Base-by-base conservation (phyloP, 2,797 vertebrate species). In the Xiphorhynchus erythropygius region DNA sequence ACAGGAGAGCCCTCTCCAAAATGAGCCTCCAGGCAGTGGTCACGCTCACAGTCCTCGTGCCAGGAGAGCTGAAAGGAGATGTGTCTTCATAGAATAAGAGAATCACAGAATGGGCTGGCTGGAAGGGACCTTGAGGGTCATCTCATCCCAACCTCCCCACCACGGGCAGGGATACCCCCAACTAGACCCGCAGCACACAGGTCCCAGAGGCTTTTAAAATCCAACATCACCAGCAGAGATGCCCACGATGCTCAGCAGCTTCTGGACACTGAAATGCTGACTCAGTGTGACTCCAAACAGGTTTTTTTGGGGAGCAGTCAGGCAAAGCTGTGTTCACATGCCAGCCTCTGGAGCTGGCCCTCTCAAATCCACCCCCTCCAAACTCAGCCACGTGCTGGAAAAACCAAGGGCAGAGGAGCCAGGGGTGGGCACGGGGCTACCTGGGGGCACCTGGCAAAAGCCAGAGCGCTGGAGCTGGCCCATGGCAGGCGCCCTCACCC, bases 121-220 rank as follows among this genome's bases (percentile, higher is more conserved):
- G 35, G 64, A 70, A 57, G 37, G 42, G 28, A 69, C n/a, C n/a
- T 22, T 3, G 42, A 39, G 37, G 79, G 28, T 52, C 64, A 50
- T 2, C 63, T 44, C 23, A 2, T 7, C 12, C 49, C 63, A 35
- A 5, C 14, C 7, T 30, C 33, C 14, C 4, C 0, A 0, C 24
- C 2, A 0, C 5, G 46, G 39, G 30, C 69, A 67, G 53, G 30
- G 69, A 27, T 46, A 32, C 7, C 47, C 68, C 5, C 70, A 42
- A 18, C 11, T 37, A n/a, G 5, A 13, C n/a, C n/a, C n/a, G 39
- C 1, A 27, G 53, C 32, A 60, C 3, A 4, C 3, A 1, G n/a
- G 3, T 7, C 75, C 7, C 33, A 2, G 55, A 19, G 18, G 11
- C 8, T 70, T 68, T 23, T 21, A 18, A 74, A 84, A 65, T 8